Conservation (phyloP, 2,797 vertebrate genomes). For the Microhierax caerulescens region DNA sequence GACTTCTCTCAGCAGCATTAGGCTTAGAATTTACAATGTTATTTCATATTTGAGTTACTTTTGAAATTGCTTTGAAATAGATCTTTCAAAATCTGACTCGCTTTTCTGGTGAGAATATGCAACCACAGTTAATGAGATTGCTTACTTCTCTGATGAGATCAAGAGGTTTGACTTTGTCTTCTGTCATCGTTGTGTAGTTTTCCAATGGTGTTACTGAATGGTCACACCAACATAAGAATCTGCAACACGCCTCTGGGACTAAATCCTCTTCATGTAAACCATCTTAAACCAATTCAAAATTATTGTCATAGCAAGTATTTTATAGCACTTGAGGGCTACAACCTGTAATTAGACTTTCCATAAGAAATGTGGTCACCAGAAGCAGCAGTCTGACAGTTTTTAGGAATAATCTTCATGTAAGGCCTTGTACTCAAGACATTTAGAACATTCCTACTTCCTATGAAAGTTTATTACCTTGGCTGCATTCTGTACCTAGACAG, state of each 20-base stretch:
- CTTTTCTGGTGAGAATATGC: not conserved
- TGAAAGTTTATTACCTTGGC: not conserved
- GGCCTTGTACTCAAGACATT: not conserved
- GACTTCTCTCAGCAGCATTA: not conserved
- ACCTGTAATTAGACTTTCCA: not conserved
- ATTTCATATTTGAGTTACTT: slow-evolving; percentile 2
- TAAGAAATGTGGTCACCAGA: not conserved
- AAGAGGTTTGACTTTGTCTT: not conserved
- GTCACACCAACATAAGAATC: not conserved
- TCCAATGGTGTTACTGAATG: not conserved
- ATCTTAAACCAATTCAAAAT: not conserved
- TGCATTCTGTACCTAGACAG: not conserved
- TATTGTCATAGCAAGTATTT: not conserved
- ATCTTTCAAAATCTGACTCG: not conserved
- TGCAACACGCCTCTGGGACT: not conserved
- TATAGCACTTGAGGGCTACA: not conserved
- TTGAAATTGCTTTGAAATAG: slow-evolving; percentile 3
- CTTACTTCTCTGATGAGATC: not conserved
- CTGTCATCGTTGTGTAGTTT: not conserved
- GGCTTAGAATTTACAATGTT: slow-evolving; percentile 9
- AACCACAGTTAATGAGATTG: not conserved
- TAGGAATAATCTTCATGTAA: not conserved
- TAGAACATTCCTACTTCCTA: not conserved
- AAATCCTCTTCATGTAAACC: not conserved
- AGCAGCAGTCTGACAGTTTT: not conserved